A percentile compares a stretch with the other conserved stretches of the same genome.
phyloP scores from a whole-genome alignment of 2,797 vertebrate genomes.

The Scleropages formosus region DNA sequence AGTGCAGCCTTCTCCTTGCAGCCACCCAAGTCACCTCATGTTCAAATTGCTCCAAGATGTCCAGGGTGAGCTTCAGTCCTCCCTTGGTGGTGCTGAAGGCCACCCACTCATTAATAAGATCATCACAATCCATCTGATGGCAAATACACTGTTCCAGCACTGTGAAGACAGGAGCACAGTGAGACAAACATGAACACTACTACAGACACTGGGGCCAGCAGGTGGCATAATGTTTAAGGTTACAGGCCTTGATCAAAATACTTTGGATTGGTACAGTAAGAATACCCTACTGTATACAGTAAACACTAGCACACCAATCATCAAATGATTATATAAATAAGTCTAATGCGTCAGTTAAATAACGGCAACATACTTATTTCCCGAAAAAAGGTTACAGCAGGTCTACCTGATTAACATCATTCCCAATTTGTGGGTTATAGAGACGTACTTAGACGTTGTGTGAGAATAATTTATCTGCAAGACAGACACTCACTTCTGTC shows the following conservation, averaged over 20 bases:
- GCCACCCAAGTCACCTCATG: conserved; percentile 78
- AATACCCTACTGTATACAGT: not conserved
- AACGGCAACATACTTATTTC: too few species aligned
- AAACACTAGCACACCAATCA: too few species aligned
- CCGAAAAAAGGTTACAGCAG: too few species aligned
- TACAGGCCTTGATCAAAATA: too few species aligned
- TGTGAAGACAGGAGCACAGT: conserved; percentile 39
- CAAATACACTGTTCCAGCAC: conserved; percentile 81
- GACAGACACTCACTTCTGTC: conserved; percentile 66
- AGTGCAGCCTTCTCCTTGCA: too few species aligned
- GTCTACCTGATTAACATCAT: too few species aligned
- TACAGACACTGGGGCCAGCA: not conserved
- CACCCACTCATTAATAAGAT: conserved; percentile 73
- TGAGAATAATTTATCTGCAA: not conserved
- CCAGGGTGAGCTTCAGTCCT: conserved; percentile 56
- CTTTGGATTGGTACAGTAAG: not conserved
- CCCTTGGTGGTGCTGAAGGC: conserved; percentile 75
- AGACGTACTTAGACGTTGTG: too few species aligned
- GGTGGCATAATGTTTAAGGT: too few species aligned
- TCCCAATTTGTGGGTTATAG: too few species aligned
- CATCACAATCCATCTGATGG: conserved; percentile 62
- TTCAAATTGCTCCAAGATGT: conserved; percentile 75
- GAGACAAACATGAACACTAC: not conserved
- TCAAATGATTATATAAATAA: too few species aligned
- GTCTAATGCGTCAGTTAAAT: too few species aligned